Percentiles rank a stretch among this genome's conserved stretches.
Conservation (phyloP, 2,797 vertebrate species). For the Ceryle rudis region DNA sequence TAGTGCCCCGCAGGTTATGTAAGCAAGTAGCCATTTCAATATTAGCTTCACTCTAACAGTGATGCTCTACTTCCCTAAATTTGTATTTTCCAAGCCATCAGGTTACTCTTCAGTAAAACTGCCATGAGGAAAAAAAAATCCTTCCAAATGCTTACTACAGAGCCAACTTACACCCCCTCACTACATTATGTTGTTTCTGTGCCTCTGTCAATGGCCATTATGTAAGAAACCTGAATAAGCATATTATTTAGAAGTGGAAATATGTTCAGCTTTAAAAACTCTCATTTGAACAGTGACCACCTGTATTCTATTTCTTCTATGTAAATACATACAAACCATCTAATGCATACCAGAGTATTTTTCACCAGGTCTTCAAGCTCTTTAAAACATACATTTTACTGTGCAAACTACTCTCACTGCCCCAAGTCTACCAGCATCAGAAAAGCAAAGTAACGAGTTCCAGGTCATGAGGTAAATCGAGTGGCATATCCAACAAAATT, state of each 20-base stretch:
- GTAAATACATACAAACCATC: neutral
- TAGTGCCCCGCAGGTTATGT: neutral
- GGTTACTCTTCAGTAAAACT: neutral
- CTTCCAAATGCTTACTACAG: neutral
- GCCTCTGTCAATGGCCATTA: neutral
- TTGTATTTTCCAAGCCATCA: neutral
- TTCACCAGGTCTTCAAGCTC: neutral
- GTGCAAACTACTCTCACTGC: neutral
- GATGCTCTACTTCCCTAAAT: neutral
- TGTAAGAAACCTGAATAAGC: neutral
- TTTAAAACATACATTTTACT: neutral
- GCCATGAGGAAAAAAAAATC: accelerated
- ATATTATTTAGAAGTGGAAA: neutral
- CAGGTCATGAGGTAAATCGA: neutral
- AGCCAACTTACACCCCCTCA: neutral
- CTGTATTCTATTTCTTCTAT: neutral
- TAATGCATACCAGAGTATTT: neutral
- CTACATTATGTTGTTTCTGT: neutral
- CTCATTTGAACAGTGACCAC: neutral
- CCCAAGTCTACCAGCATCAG: neutral
- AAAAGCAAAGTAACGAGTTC: neutral
- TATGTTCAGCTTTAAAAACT: neutral
- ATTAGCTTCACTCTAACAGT: neutral
- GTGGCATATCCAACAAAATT: neutral
- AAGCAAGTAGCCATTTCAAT: neutral